Evolutionary conservation across 2,797 vertebrate species (phyloP).

Genomic region (Sarcoramphus papa): DNA sequence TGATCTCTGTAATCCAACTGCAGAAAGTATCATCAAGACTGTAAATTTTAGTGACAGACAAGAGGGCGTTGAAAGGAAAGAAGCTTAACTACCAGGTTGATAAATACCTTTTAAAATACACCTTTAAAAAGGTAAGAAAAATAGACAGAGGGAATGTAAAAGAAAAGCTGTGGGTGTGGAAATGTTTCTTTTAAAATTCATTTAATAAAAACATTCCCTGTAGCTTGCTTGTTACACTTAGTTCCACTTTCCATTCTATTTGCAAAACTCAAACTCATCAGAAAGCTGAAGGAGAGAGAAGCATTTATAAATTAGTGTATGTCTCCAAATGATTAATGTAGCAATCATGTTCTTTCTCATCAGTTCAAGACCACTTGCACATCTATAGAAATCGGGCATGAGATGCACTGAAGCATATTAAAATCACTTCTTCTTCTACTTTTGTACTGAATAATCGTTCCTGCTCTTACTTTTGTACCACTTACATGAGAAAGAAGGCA

Average conservation of each 20-base stretch:
- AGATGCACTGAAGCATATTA: constrained; percentile 36
- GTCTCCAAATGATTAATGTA: constrained; percentile 55
- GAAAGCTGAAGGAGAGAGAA: constrained; percentile 23
- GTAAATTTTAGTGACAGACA: constrained; percentile 12
- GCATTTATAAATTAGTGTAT: constrained; percentile 39
- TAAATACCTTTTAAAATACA: not conserved
- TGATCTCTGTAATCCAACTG: not conserved
- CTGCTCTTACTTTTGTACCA: constrained; percentile 14
- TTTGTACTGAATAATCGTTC: not conserved
- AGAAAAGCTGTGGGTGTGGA: not conserved
- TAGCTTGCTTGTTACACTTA: not conserved
- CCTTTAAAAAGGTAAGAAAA: not conserved
- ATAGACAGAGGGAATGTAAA: not conserved
- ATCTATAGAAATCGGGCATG: not conserved
- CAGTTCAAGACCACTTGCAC: constrained; percentile 48
- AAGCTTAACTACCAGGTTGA: not conserved
- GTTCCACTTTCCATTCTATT: constrained; percentile 4
- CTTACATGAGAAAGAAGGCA: constrained; percentile 38
- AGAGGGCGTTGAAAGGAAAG: not conserved
- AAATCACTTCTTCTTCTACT: constrained; percentile 23
- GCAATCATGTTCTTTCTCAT: constrained; percentile 48
- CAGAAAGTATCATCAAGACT: not conserved
- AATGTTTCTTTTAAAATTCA: not conserved
- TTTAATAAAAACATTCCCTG: not conserved
- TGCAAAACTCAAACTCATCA: not conserved